A percentile compares a stretch with the other conserved stretches of the same genome.
Conservation (phyloP, 2,113 vertebrate species). For the Podarcis cretensis region DNA sequence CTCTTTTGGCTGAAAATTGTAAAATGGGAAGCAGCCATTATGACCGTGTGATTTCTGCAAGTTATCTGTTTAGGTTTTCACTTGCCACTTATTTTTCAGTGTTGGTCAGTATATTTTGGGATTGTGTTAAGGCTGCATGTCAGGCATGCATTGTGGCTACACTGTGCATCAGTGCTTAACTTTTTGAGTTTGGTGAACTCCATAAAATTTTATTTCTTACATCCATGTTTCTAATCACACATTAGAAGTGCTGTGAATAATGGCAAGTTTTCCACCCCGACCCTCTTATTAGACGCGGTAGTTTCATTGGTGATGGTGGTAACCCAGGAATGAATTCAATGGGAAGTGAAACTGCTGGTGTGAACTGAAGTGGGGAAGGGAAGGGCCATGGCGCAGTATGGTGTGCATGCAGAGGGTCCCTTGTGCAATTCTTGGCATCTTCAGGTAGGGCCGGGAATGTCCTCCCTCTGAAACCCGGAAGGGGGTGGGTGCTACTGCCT, state of each 20-base stretch:
- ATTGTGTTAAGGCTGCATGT: not conserved
- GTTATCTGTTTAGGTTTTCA: not conserved
- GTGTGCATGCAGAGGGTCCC: no score
- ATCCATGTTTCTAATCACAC: not conserved
- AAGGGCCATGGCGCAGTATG: no score
- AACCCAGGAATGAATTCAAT: not conserved
- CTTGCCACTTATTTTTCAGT: not conserved
- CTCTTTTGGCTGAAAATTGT: not conserved
- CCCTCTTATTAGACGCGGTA: not conserved
- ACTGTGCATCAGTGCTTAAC: not conserved
- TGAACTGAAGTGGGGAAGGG: not conserved
- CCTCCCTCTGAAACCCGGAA: no score
- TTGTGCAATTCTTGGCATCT: no score
- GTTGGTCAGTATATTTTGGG: not conserved
- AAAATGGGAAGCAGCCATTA: not conserved
- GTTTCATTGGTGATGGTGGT: no score
- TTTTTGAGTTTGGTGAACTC: no score
- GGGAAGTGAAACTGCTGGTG: not conserved
- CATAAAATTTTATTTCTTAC: not conserved
- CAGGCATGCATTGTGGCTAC: not conserved
- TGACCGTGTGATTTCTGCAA: not conserved
- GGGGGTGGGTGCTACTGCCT: no score
- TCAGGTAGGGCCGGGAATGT: no score
- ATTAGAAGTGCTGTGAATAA: not conserved
- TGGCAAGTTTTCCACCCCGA: not conserved